A percentile compares a stretch with the other conserved stretches of the same genome.
Conservation (phyloP, 1,140 invertebrate species). For the Listronotus bonariensis region DNA sequence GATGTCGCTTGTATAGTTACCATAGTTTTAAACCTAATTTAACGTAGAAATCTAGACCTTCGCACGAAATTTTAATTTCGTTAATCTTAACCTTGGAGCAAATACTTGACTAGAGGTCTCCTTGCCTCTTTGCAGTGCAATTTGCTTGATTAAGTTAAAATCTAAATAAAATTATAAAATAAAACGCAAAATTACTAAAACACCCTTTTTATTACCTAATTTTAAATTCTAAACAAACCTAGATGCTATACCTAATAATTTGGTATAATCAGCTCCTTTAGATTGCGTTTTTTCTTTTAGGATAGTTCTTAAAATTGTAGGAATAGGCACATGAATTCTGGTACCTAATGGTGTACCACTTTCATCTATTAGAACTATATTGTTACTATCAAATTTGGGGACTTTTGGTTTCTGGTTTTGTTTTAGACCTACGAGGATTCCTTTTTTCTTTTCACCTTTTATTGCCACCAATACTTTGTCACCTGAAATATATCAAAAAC, state of each 20-base stretch:
- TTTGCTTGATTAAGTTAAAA: no score
- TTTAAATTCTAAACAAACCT: constrained; percentile 93
- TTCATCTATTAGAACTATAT: constrained; percentile 95
- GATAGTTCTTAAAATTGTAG: constrained; percentile 85
- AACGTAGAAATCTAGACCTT: no score
- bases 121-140: no score
- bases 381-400: constrained; percentile 95
- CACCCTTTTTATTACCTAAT: no score
- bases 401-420: constrained; percentile 81
- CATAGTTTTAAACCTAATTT: no score
- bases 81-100: no score
- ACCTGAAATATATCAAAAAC: constrained; percentile 60
- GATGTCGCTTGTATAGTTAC: no score
- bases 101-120: no score
- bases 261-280: constrained; percentile 93
- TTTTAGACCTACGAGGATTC: constrained; percentile 90
- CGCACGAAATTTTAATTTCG: no score
- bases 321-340: constrained; percentile 92
- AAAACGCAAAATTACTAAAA: no score
- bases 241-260: constrained; percentile 90
- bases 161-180: no score
- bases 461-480: constrained; percentile 94
- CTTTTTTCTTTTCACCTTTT: constrained; percentile 96
- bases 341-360: constrained; percentile 91
- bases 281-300: constrained; percentile 79